Percentiles rank a stretch among this genome's conserved stretches.
Conservation (phyloP, 2,888 invertebrate species). For the Diloba caeruleocephala region DNA sequence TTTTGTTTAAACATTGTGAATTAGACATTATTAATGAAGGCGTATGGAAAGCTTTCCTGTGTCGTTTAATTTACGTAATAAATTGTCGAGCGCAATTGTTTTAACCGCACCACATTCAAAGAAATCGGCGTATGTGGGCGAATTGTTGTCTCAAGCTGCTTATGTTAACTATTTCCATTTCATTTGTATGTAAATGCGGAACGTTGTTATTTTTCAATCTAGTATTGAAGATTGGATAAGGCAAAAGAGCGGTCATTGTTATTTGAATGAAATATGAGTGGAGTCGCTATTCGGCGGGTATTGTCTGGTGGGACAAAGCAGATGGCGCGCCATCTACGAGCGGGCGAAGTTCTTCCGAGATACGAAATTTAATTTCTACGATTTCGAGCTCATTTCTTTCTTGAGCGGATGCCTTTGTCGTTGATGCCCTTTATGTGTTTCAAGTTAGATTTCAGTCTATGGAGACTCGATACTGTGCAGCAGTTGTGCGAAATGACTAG, state of each 20-base stretch:
- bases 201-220: conserved; percentile 67
- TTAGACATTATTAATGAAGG: conserved; percentile 76
- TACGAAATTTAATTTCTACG: conserved; percentile 83
- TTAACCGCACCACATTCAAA: conserved; percentile 55
- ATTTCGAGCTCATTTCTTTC: conserved; percentile 75
- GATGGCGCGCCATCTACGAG: conserved; percentile 59
- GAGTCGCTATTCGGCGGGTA: conserved; percentile 71
- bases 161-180: conserved; percentile 40
- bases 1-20: conserved; percentile 73
- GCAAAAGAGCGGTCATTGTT: conserved; percentile 77
- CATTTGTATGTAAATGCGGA: conserved; percentile 47
- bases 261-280: conserved; percentile 81
- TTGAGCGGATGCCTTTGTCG: conserved; percentile 71
- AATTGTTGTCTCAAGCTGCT: conserved; percentile 33
- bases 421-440: conserved; percentile 76
- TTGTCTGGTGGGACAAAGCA: conserved; percentile 79
- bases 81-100: conserved; percentile 62
- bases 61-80: conserved; percentile 68
- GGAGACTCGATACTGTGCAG: conserved; percentile 77
- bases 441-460: conserved; percentile 76
- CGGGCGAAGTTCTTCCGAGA: conserved; percentile 72
- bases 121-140: conserved; percentile 43
- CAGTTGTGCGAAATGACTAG: conserved; percentile 78
- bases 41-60: conserved; percentile 68
- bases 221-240: conserved; percentile 75